These are phyloP conservation scores for Chroicocephalus ridibundus DNA, from an alignment of 2,113 vertebrate genomes.

Conservation along the genomic window DNA sequence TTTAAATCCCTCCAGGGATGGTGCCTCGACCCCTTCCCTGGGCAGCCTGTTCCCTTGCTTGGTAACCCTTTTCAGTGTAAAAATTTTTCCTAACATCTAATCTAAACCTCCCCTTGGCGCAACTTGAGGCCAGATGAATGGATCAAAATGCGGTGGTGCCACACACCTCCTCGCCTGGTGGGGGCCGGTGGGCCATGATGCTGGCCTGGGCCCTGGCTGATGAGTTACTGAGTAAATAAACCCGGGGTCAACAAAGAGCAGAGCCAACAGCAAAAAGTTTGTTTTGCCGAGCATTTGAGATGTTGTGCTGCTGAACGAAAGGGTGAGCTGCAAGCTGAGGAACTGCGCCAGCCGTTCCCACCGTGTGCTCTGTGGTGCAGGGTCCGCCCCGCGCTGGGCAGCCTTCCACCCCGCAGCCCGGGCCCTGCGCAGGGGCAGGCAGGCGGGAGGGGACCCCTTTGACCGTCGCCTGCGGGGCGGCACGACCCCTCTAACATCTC, in stretches of 20 bases:
- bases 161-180: background rate
- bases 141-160: background rate
- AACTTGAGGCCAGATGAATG: background rate
- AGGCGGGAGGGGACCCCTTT: background rate
- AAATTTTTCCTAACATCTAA: too few species aligned
- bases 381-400: fast-evolving
- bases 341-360: background rate
- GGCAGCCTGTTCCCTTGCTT: too few species aligned
- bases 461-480: background rate
- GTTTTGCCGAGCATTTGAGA: background rate
- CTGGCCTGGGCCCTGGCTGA: background rate
- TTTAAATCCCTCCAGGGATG: too few species aligned
- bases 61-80: too few species aligned
- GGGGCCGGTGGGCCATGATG: background rate
- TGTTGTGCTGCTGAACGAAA: background rate
- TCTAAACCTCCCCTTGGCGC: too few species aligned
- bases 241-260: background rate
- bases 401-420: background rate
- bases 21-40: too few species aligned
- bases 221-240: background rate
- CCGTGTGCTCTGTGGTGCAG: background rate
- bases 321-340: background rate
- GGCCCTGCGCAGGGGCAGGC: background rate
- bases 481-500: too few species aligned
- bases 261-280: background rate